Evolutionary conservation across 1,140 invertebrate genomes (phyloP).

Genomic region (Lasioglossum albipes): DNA sequence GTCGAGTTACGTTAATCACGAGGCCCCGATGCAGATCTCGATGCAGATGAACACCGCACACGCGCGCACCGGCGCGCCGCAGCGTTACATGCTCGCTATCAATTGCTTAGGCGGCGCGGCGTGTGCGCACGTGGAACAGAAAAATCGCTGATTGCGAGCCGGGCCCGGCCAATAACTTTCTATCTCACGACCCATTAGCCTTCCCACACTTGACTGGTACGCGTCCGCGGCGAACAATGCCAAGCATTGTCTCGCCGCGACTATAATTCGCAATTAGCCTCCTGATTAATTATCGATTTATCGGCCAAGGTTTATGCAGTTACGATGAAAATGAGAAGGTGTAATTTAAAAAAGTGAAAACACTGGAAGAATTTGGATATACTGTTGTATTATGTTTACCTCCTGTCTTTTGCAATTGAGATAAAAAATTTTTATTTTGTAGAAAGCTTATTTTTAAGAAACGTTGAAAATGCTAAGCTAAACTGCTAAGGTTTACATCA

Average conservation of each 20-base stretch:
- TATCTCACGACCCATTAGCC: slow-evolving; percentile 68
- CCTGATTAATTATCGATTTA: slow-evolving; percentile 79
- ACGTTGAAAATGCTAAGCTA: no score
- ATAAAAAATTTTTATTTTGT: no score
- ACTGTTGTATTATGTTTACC: no score
- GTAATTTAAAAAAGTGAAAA: no score
- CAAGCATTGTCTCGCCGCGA: slow-evolving; percentile 70
- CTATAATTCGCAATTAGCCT: slow-evolving; percentile 78
- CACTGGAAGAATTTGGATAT: no score
- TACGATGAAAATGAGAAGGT: no score
- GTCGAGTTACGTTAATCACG: slow-evolving; percentile 60
- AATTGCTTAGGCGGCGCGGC: slow-evolving; percentile 15
- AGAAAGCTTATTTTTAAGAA: no score
- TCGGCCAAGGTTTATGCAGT: no score
- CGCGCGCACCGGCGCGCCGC: no score
- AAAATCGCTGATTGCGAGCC: slow-evolving; percentile 34
- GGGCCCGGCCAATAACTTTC: slow-evolving; percentile 70
- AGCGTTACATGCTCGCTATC: slow-evolving; percentile 35
- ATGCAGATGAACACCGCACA: slow-evolving; percentile 34
- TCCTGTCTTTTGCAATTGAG: no score
- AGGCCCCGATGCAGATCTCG: slow-evolving; percentile 44
- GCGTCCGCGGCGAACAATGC: slow-evolving; percentile 53
- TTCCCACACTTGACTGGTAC: slow-evolving; percentile 74
- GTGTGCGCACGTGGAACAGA: neutral
- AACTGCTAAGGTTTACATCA: no score